Evolutionary conservation across 2,797 vertebrate species (phyloP), one percentile per base, ranked within the genome.

Genomic region (Falco novaeseelandiae): DNA sequence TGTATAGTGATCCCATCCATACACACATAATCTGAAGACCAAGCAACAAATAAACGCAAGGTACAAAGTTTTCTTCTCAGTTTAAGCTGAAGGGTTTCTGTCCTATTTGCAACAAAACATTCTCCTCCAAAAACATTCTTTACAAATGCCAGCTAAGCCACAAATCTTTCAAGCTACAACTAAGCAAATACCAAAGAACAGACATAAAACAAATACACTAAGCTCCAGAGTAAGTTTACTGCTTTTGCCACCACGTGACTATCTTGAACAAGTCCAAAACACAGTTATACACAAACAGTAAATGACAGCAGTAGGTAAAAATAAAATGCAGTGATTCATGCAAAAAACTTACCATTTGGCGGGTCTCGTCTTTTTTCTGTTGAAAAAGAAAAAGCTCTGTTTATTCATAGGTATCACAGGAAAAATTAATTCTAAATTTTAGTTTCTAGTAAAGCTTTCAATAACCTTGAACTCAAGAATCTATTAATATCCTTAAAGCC

Each of bases 291-390:
- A 70, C 10, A 55, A 74, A 58, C 27, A 85, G 16, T 20, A 84
- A 77, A 23, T 18, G 8, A 67, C 16, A 87, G 29, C 8, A 83
- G 26, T 26, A 74, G 16, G 40, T 30, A 84, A 86, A 95, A 83
- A 49, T 18, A 80, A 85, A 92, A 63, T 14, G 8, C n/a, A 94
- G 34, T 23, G 34, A 72, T 40, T 92, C 6, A 84, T 62, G 49
- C 30, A 86, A 85, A 91, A 94, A 94, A 95, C 99, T 98, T 99
- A 99, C 99, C 99, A 98, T 99, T 99, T 98, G 98, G 98, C 94
- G 98, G 98, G 77, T 99, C 98, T 97, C 98, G 97, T 97, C 98
- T 99, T 98, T 99, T 99, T 96, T 99, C 99, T 99, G 99, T 97
- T 98, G 98, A 90, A 98, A 98, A 98, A 97, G 76, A 82, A 71